Percentiles rank a stretch among this genome's conserved stretches.
These are phyloP conservation scores for Leiothrix lutea DNA, from an alignment of 2,113 vertebrate species.

Conservation along the genomic window DNA sequence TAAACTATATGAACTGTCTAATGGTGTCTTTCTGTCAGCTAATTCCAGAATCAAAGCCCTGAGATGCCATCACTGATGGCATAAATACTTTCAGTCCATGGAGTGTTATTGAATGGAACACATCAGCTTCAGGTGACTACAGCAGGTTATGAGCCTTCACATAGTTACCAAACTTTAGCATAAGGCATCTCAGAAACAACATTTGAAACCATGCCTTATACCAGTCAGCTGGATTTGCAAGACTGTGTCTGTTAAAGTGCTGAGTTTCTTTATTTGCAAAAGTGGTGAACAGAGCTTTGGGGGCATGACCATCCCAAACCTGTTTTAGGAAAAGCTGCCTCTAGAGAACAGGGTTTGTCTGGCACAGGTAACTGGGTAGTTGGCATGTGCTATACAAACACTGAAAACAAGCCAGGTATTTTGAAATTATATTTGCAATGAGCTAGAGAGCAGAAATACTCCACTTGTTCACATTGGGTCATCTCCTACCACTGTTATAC, in stretches of 20 bases:
- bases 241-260: background rate
- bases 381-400: background rate
- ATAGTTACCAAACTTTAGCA: background rate
- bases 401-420: background rate
- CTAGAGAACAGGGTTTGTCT: background rate
- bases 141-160: background rate
- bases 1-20: background rate
- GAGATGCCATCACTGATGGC: background rate
- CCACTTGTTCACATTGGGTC: background rate
- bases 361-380: accelerated
- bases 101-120: background rate
- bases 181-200: background rate
- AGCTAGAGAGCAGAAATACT: background rate
- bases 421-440: background rate
- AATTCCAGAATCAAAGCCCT: background rate
- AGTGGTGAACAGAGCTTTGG: background rate
- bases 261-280: background rate
- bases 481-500: background rate
- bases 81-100: background rate
- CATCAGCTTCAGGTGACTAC: background rate
- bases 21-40: background rate
- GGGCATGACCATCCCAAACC: background rate
- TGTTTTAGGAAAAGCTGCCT: background rate
- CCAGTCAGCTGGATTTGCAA: background rate
- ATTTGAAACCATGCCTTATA: background rate